Evolutionary conservation across 2,888 invertebrate genomes (phyloP), one percentile per base, ranked within the genome.

Genomic region (Dynastes maya): DNA sequence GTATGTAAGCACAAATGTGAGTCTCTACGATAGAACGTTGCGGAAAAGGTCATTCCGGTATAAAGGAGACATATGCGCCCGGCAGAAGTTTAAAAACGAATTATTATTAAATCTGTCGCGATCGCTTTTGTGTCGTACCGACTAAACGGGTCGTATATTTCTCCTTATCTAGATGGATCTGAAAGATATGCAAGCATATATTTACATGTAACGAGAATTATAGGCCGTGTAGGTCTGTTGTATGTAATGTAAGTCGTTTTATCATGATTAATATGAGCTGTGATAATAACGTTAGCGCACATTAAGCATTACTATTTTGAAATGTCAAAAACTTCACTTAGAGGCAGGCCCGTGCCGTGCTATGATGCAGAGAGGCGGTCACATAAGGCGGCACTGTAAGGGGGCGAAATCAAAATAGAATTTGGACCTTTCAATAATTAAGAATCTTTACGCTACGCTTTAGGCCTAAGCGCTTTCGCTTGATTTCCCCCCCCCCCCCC

Each of bases 81-180:
- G 53, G n/a, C 16, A 53, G n/a, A n/a, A 53, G 16, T 53, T 53
- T 53, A 53, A 53, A 53, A 53, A 53, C 53, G 53, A n/a, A 53
- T 53, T 53, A 53, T 53, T 53, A 53, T 53, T 53, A 53, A 53
- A 53, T 53, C 53, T 53, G 53, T 53, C 6, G n/a, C 16, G n/a
- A 16, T 53, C 16, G n/a, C 53, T 53, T 53, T 53, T 53, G 53
- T 53, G 1, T 53, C 53, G 13, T 13, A 9, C n/a, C n/a, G 51
- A 13, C n/a, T 9, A 9, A 51, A 2, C 13, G 9, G 53, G n/a
- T 4, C 9, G 53, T 53, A 53, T 53, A n/a, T 53, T n/a, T 53
- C 9, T 6, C 53, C 13, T 53, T 53, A 53, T 53, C 53, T 53
- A 53, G 53, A 53, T 53, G 6, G n/a, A 53, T 53, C 53, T 53